Evolutionary conservation across 2,797 vertebrate species (phyloP).

Genomic region (Eulemur mongoz): DNA sequence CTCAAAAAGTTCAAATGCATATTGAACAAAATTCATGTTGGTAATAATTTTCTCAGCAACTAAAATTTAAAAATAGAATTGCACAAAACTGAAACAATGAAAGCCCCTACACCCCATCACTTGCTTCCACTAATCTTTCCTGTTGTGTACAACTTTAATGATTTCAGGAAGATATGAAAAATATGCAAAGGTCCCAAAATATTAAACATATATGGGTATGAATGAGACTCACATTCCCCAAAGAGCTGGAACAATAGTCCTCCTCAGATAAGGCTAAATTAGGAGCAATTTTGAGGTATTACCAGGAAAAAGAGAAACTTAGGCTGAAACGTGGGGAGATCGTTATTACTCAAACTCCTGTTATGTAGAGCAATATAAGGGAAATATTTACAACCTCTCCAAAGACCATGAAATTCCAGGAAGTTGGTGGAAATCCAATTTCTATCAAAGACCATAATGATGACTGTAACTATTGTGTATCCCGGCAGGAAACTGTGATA

Average conservation of each 20-base stretch:
- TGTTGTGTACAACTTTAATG: not conserved
- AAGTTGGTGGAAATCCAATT: not conserved
- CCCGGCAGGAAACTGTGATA: not conserved
- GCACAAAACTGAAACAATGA: not conserved
- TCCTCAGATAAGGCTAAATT: not conserved
- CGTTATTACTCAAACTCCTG: not conserved
- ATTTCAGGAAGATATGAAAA: not conserved
- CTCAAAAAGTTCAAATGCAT: not conserved
- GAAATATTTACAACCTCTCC: not conserved
- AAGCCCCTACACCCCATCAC: rapidly evolving
- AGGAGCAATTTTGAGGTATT: not conserved
- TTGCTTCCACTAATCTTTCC: not conserved
- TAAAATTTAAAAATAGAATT: not conserved
- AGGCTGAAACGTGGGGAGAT: not conserved
- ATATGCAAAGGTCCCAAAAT: not conserved
- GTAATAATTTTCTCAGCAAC: not conserved
- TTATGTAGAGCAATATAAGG: not conserved
- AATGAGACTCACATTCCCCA: not conserved
- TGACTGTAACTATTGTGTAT: not conserved
- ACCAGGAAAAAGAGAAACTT: not conserved
- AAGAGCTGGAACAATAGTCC: not conserved
- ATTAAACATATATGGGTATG: not conserved
- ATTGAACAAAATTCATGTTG: not conserved
- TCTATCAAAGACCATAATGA: not conserved
- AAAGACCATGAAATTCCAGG: not conserved